A percentile compares a stretch with the other conserved stretches of the same genome.
Evolutionary conservation across 2,888 invertebrate genomes (phyloP).

Genomic region (Pseudeuparius sepicola): DNA sequence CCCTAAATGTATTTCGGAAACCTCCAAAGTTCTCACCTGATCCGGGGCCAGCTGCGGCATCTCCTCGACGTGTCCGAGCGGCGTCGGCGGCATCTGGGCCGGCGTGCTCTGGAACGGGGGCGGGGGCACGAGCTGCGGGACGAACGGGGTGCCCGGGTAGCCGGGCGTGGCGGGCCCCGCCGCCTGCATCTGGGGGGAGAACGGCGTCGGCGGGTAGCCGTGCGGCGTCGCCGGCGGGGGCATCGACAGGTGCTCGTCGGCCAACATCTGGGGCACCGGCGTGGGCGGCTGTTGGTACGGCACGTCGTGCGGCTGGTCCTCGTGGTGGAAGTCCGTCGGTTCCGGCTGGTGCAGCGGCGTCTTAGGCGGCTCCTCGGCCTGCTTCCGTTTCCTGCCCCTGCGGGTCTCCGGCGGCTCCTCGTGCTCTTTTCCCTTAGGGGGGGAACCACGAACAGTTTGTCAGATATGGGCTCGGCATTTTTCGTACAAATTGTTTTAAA

Average conservation of each 20-base stretch:
- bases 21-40: no score
- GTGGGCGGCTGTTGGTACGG: no score
- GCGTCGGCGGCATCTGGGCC: constrained; percentile 28
- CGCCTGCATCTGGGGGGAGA: constrained; percentile 39
- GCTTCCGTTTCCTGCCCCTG: constrained; percentile 44
- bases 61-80: constrained; percentile 41
- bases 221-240: constrained; percentile 34
- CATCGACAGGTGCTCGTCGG: constrained; percentile 23
- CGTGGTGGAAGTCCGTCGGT: not conserved
- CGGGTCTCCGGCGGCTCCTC: constrained; percentile 40
- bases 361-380: constrained; percentile 34
- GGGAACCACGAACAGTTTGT: no score
- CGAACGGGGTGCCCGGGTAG: constrained; percentile 17
- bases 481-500: no score
- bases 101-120: constrained; percentile 22
- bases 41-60: constrained; percentile 56
- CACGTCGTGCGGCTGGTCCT: constrained; percentile 22
- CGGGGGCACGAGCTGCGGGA: constrained; percentile 20
- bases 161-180: constrained; percentile 23
- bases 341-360: constrained; percentile 34
- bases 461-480: no score
- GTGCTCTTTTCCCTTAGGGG: constrained; percentile 36
- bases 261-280: constrained; percentile 11
- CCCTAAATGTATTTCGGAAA: no score
- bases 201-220: constrained; percentile 23